These are phyloP conservation scores for Metallyticus violacea DNA, from an alignment of 2,888 invertebrate species.

Conservation along the genomic window DNA sequence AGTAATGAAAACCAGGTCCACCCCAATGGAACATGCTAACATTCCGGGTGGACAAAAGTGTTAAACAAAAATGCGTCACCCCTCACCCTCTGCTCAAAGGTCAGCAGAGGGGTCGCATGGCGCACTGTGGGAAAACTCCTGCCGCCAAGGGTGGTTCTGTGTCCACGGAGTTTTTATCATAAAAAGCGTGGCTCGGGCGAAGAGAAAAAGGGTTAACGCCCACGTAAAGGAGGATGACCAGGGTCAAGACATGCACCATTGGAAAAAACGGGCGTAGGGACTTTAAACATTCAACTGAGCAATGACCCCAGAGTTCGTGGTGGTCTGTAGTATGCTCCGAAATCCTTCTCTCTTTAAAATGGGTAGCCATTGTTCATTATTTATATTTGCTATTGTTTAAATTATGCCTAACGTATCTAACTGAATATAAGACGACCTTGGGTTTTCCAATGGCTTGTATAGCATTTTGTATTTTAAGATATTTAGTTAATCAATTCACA, in stretches of 20 bases:
- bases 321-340: too few species aligned
- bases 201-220: constrained; percentile 21
- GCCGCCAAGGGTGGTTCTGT: background rate
- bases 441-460: too few species aligned
- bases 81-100: background rate
- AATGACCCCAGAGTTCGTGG: too few species aligned
- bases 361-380: too few species aligned
- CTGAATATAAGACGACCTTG: too few species aligned
- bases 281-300: background rate
- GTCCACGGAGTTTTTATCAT: background rate
- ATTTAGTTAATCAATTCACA: too few species aligned
- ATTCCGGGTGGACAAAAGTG: background rate
- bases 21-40: background rate
- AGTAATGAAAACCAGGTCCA: background rate
- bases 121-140: background rate
- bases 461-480: too few species aligned
- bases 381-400: too few species aligned
- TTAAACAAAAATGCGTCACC: background rate
- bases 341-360: too few species aligned
- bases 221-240: constrained; percentile 21
- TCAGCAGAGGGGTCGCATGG: background rate
- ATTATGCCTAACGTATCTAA: too few species aligned
- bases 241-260: constrained; percentile 6
- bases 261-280: background rate
- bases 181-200: constrained; percentile 4